Evolutionary conservation across 2,113 vertebrate genomes (phyloP).

Genomic region (Lasiurus borealis): DNA sequence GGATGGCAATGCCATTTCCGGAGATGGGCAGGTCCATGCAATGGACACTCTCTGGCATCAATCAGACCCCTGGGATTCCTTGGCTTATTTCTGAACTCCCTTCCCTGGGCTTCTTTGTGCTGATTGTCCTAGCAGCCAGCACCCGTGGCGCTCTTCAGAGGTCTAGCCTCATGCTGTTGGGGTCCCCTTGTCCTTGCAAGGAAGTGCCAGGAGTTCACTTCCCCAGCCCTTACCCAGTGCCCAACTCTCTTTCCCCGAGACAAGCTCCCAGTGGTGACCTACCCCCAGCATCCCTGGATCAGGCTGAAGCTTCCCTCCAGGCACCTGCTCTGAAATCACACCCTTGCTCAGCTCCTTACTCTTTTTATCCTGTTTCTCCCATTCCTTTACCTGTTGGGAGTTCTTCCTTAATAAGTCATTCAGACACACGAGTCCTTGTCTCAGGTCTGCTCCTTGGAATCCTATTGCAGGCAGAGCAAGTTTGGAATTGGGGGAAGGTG

Average conservation of each 20-base stretch:
- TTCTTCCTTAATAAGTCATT: not conserved
- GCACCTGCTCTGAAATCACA: not conserved
- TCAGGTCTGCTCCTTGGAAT: conserved; percentile 5
- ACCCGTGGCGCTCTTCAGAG: not conserved
- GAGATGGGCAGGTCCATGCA: not conserved
- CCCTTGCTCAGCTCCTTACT: not conserved
- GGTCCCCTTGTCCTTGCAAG: not conserved
- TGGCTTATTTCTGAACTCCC: not conserved
- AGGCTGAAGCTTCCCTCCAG: not conserved
- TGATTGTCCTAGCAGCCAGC: not conserved
- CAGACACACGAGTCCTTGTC: not conserved
- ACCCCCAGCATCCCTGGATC: not conserved
- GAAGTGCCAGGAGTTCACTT: not conserved
- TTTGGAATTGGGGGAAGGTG: not conserved
- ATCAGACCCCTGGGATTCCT: not conserved
- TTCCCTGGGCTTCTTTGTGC: not conserved
- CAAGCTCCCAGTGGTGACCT: not conserved
- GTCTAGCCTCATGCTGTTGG: not conserved
- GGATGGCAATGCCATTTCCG: not conserved
- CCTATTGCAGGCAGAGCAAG: not conserved
- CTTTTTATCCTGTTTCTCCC: not conserved
- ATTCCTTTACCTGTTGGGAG: not conserved
- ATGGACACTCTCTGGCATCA: not conserved
- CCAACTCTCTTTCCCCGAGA: not conserved
- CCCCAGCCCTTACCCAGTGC: not conserved